Conservation (phyloP, 2,797 vertebrate genomes). For the Pyrocephalus nanus region DNA sequence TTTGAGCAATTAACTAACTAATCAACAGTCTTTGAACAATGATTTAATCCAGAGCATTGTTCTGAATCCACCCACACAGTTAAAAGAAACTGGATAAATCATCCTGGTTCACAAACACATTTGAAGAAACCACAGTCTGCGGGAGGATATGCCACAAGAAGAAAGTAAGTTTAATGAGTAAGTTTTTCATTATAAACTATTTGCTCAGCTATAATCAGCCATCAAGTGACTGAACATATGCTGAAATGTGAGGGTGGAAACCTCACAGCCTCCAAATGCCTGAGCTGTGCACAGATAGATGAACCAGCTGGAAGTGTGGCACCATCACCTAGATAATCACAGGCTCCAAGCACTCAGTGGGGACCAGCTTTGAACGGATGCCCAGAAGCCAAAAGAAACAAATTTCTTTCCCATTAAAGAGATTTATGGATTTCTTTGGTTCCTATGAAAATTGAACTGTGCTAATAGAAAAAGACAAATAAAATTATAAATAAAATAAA, state of each 20-base stretch:
- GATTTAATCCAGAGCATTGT: not conserved
- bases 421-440: constrained; percentile 25
- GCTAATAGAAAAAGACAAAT: constrained; percentile 8
- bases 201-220: constrained; percentile 27
- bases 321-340: constrained; percentile 39
- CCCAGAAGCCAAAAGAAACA: constrained; percentile 55
- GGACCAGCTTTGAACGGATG: constrained; percentile 28
- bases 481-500: constrained; percentile 28
- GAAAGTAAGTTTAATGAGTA: constrained; percentile 16
- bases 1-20: not conserved
- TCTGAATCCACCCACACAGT: not conserved
- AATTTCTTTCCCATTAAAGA: constrained; percentile 14
- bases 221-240: constrained; percentile 3
- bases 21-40: not conserved
- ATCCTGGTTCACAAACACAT: constrained; percentile 17
- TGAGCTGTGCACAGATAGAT: not conserved
- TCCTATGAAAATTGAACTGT: not conserved
- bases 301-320: constrained; percentile 38
- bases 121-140: not conserved
- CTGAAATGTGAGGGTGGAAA: constrained; percentile 35
- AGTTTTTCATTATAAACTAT: constrained; percentile 30
- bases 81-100: constrained; percentile 23
- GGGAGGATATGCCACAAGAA: not conserved
- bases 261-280: not conserved
- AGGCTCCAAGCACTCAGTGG: not conserved